Conservation (phyloP, 30 jellyfish, hydroid and myxozoan species). For the Hydractinia echinata region DNA sequence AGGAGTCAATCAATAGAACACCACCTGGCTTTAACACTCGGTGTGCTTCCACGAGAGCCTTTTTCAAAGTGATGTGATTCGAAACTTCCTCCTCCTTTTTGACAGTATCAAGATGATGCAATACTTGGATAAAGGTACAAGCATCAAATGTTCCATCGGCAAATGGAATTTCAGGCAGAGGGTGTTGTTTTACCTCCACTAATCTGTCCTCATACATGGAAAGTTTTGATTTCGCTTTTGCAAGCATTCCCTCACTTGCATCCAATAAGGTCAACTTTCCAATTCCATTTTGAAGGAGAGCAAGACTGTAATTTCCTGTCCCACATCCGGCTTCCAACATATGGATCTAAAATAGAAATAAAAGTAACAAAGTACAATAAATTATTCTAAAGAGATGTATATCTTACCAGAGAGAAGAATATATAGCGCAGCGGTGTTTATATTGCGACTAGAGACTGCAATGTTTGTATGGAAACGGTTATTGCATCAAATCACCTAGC, state of each 20-base stretch:
- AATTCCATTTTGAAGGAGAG: slow-evolving; percentile 61
- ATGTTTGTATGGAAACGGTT: too few relatives aligned
- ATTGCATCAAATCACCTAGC: too few relatives aligned
- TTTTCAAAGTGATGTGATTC: slow-evolving; percentile 33
- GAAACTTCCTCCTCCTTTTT: not conserved
- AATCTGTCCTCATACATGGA: not conserved
- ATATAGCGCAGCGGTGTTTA: too few relatives aligned
- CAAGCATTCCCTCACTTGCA: slow-evolving; percentile 60
- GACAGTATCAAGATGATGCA: slow-evolving; percentile 65
- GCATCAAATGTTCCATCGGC: slow-evolving; percentile 70
- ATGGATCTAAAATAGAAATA: slow-evolving; percentile 38
- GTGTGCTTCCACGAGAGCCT: slow-evolving; percentile 51
- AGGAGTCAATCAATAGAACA: slow-evolving; percentile 47
- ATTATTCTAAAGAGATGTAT: too few relatives aligned
- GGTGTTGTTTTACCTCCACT: not conserved
- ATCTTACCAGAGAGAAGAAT: too few relatives aligned
- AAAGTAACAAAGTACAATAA: too few relatives aligned
- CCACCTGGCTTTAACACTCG: slow-evolving; percentile 86
- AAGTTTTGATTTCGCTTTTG: slow-evolving; percentile 43
- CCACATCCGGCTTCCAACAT: slow-evolving; percentile 91
- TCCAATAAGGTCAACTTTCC: slow-evolving; percentile 61
- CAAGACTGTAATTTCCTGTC: slow-evolving; percentile 68
- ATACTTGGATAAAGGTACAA: slow-evolving; percentile 57
- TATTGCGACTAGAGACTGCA: too few relatives aligned
- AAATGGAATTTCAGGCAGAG: slow-evolving; percentile 64